Evolutionary conservation across 2,797 vertebrate species (phyloP), one percentile per base, ranked within the genome.

Genomic region (Acanthurus lineatus): DNA sequence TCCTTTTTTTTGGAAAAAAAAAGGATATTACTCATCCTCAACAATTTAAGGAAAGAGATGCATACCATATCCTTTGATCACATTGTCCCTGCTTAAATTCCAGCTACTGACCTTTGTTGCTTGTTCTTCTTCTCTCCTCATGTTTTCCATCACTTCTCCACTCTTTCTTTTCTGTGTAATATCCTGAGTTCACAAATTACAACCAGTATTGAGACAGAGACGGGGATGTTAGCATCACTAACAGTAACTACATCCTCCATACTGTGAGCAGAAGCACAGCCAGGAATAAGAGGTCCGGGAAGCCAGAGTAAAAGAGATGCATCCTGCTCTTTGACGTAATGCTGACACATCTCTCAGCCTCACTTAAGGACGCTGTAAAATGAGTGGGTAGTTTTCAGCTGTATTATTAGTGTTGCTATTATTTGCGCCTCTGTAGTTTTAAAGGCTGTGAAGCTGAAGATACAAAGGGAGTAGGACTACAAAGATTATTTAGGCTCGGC

Each of bases 221-320:
- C 38, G 64, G 58, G 62, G 61, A 73, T 59, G 62, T 52, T 76
- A 45, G 72, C 62, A 35, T 69, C 71, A 7, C 74, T 44, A 73
- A 79, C 77, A 90, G 70, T 81, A 79, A 68, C 82, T 76, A 72
- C 84, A 91, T 73, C 1, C 6, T 81, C 25, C 49, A 51, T 48
- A 52, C 40, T 47, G 54, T 58, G 74, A 86, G 68, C 64, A 63
- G 81, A 90, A 82, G 69, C 66, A 22, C 69, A 49, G 84, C 80
- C 88, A 82, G 75, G 86, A 91, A 92, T 92, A 84, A 91, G 78
- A 83, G 83, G 49, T 59, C 69, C 22, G 77, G 74, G 79, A 83
- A 90, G 86, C 79, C 82, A 47, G 73, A 59, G 77, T 79, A 92
- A 92, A 87, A 91, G 85, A 90, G 82, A 77, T 64, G 70, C 65